Base-by-base conservation (phyloP, 1,140 invertebrate genomes). In the Drosophila bifasciata region DNA sequence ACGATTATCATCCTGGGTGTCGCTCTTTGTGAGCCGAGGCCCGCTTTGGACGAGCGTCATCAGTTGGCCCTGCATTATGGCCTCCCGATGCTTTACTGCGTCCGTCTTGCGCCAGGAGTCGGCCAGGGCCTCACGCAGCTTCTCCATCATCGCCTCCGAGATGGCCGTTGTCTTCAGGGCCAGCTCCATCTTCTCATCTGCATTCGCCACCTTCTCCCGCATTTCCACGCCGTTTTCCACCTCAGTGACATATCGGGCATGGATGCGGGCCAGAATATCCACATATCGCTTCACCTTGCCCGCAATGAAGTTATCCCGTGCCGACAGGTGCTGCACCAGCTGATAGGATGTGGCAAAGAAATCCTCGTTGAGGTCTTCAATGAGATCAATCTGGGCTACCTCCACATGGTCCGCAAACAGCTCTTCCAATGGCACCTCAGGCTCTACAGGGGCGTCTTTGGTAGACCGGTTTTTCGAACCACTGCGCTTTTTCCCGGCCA, bases 81-180 rank as follows among this genome's bases (percentile, higher is more conserved):
- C 45, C 50, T 61, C 63, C 0, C 83, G 45, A 17, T 53, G 21
- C 13, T 71, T 43, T 1, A 11, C 39, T 0, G 66, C 62, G 48
- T 88, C 83, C 2, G 72, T 36, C 0, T 19, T 59, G 1, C 83
- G 84, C 83, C 83, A 88, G 1, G 83, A 70, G 8, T 88, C 79
- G 6, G 51, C 67, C 16, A 89, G 8, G 0, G 69, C 52, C 16
- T 71, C 68, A 0, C 63, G 69, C 45, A 89, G 0, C 17, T 62
- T 21, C 6, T 51, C 44, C 55, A 89, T 62, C 39, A 89, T 50
- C 6, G 40, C 40, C 15, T 77, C 45, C 15, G 76, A 77, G 3
- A 46, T 53, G 39, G 41, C 41, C 1, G 73, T 72, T 6, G 69
- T 11, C 0, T 52, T 48, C 1, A 89, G 5, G 2, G 85, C 69